Evolutionary conservation across 2,113 vertebrate genomes (phyloP), one percentile per base, ranked within the genome.

Genomic region (Diadophis punctatus): DNA sequence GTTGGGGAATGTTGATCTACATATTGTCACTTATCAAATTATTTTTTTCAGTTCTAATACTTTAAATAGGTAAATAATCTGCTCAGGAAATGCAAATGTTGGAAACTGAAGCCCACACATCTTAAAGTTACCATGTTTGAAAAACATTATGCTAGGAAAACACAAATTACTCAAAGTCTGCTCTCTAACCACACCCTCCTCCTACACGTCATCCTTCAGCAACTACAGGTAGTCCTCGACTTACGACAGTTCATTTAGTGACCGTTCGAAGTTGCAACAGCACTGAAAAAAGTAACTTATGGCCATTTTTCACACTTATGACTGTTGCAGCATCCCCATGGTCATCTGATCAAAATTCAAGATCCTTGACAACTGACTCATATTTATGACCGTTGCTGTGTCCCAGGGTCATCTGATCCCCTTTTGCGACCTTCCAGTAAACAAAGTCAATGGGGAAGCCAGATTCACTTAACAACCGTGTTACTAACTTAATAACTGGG

Each of bases 61-160:
- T 43, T 43, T 80, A 43, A 22, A 80, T 22, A 43, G 74, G 18
- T 43, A 80, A 18, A 39, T 43, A 20, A 80, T 39, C 34, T 80
- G 34, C 34, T 43, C 34, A 80, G 74, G 34, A 56, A 74, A 25
- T 9, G 60, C 9, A 11, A 4, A 90, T 16, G 39, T 11, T 39
- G 5, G 52, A 0, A 39, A 39, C 8, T 20, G 39, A 51, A 23
- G 11, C 2, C 46, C 18, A 34, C 12, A 1, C 16, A 8, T 74
- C 68, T n/a, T 39, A 20, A 74, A 80, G 63, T 80, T 20, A 16
- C 68, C 30, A 39, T 6, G 3, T 60, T n/a, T 34, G 2, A 52
- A 12, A 74, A 34, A 3, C 4, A 23, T 3, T 80, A 2, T n/a
- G 39, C 30, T 22, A 25, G 91, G 34, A 34, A 14, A 91, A 93